These are phyloP conservation scores for Nesogale talazaci DNA, from an alignment of 2,113 vertebrate species.

Conservation along the genomic window DNA sequence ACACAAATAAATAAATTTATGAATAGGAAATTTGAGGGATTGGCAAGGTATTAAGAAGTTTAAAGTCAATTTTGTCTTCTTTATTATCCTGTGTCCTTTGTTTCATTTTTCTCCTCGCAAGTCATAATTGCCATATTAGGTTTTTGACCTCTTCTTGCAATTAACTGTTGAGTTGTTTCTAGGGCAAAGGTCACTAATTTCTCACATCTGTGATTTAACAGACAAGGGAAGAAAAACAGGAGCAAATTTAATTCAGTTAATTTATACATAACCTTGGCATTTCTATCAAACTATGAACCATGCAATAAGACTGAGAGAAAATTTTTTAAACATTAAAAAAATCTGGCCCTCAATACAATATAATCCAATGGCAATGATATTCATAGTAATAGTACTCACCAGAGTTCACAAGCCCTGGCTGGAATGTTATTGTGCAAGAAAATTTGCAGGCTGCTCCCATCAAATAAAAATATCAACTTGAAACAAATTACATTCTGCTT, in stretches of 20 bases:
- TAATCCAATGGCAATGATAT: not conserved
- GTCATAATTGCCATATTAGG: not conserved
- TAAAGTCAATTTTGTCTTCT: not conserved
- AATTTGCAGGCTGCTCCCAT: not conserved
- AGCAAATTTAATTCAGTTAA: not conserved
- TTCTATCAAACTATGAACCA: not conserved
- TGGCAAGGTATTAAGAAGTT: not conserved
- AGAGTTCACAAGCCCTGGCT: not conserved
- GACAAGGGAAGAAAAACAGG: not conserved
- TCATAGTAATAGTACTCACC: not conserved
- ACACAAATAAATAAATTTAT: not conserved
- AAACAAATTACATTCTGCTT: not conserved
- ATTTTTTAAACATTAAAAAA: conserved; percentile 54
- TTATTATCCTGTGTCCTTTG: not conserved
- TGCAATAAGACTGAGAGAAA: conserved; percentile 41
- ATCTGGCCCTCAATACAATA: not conserved
- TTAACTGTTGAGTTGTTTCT: not conserved
- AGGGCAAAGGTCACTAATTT: not conserved
- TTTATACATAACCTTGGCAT: not conserved
- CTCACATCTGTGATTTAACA: not conserved
- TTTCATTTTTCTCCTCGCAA: not conserved
- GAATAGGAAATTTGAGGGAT: not conserved
- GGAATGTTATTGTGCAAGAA: not conserved
- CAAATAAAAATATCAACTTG: not conserved
- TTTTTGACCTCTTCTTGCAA: not conserved